phyloP scores from a whole-genome alignment of 1,140 invertebrate genomes.

The Pemphigus obesinymphae region DNA sequence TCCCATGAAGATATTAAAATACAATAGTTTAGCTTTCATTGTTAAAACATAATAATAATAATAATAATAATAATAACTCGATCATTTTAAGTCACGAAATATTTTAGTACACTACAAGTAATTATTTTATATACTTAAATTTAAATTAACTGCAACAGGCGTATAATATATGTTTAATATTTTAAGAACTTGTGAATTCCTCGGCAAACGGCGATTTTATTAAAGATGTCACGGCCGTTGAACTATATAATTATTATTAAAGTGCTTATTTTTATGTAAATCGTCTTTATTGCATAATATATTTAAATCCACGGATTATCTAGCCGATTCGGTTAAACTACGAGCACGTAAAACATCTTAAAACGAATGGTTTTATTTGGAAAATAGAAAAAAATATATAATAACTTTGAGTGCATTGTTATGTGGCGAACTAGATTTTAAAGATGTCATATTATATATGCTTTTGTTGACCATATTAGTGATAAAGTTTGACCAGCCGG shows the following conservation, averaged over 20 bases:
- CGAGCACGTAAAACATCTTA: not conserved
- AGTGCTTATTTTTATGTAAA: not conserved
- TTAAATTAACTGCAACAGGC: no score
- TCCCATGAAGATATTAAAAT: not conserved
- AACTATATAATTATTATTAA: constrained; percentile 16
- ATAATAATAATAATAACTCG: no score
- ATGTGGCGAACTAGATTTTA: no score
- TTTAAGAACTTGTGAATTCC: not conserved
- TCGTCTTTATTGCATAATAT: not conserved
- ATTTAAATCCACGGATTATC: not conserved
- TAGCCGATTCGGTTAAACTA: not conserved
- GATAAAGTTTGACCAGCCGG: not conserved
- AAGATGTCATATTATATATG: not conserved
- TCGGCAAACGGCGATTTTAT: not conserved
- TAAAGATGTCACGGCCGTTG: not conserved
- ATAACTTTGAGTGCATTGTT: not conserved
- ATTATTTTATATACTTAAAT: not conserved
- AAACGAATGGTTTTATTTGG: not conserved
- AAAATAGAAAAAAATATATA: not conserved
- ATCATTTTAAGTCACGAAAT: not conserved
- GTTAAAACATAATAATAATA: not conserved
- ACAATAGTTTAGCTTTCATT: not conserved
- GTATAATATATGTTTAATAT: not conserved
- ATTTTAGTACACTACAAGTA: not conserved
- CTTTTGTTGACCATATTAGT: not conserved